These are phyloP conservation scores for Hippopotamyrus pictus DNA, from an alignment of 2,797 vertebrate genomes.

Conservation along the genomic window DNA sequence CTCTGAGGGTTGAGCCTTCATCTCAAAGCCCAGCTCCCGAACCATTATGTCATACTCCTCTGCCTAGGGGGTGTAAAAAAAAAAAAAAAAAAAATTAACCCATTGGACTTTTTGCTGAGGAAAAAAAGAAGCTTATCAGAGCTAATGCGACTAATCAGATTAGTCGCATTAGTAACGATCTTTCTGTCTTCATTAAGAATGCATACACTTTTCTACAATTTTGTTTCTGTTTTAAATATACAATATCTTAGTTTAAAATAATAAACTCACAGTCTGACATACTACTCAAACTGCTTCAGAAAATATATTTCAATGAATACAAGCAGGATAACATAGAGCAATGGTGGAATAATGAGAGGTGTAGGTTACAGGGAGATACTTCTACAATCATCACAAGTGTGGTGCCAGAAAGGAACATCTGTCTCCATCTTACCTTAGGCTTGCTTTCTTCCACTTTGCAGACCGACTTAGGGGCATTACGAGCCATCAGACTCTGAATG, in stretches of 20 bases:
- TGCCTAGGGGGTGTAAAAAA: conserved; percentile 58
- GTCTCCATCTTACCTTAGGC: conserved; percentile 63
- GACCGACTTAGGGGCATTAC: conserved; percentile 62
- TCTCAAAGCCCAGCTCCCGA: conserved; percentile 89
- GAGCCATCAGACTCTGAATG: conserved; percentile 76
- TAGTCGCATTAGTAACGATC: background rate
- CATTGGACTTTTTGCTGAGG: background rate
- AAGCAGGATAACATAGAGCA: too few species aligned
- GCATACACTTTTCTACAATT: background rate
- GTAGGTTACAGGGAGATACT: too few species aligned
- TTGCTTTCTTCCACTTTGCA: conserved; percentile 57
- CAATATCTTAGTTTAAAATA: background rate
- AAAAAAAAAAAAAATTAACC: background rate
- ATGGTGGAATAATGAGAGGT: too few species aligned
- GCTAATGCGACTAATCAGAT: too few species aligned
- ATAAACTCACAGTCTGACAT: background rate
- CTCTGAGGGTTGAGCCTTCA: conserved; percentile 90
- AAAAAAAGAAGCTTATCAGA: background rate
- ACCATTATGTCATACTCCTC: conserved; percentile 89
- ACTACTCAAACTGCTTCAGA: too few species aligned
- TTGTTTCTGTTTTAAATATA: background rate
- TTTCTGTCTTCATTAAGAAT: background rate
- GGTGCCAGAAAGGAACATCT: too few species aligned
- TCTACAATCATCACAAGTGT: too few species aligned
- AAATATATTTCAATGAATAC: too few species aligned